A percentile compares a stretch with the other conserved stretches of the same genome.
phyloP scores from a whole-genome alignment of 2,797 vertebrate genomes.

The Valencia hispanica region DNA sequence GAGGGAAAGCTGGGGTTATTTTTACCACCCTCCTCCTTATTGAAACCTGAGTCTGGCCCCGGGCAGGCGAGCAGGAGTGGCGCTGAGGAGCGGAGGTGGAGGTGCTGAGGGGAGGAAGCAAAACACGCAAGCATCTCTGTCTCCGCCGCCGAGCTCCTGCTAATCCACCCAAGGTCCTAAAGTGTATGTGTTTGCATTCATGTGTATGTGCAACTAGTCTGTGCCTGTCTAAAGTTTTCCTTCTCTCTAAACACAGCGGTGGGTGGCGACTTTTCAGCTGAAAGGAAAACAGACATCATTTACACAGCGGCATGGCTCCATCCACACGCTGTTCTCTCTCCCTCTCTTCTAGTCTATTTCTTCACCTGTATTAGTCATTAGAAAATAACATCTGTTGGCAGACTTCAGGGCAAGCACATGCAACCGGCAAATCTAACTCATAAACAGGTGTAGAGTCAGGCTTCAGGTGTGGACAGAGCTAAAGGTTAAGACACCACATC shows the following conservation, averaged over 20 bases:
- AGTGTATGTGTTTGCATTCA: conserved; percentile 60
- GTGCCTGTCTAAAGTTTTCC: conserved; percentile 71
- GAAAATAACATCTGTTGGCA: conserved; percentile 60
- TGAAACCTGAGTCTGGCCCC: conserved; percentile 85
- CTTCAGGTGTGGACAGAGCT: conserved; percentile 67
- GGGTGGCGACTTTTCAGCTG: conserved; percentile 59
- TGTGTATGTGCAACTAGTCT: conserved; percentile 68
- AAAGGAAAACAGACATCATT: conserved; percentile 74
- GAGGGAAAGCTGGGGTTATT: conserved; percentile 75
- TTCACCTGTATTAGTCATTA: conserved; percentile 85
- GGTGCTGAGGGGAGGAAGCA: conserved; percentile 52
- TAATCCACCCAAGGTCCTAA: conserved; percentile 79
- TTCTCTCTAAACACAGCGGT: conserved; percentile 65
- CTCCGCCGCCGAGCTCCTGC: conserved; percentile 72
- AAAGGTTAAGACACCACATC: conserved; percentile 72
- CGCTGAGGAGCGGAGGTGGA: conserved; percentile 61
- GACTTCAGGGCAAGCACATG: conserved; percentile 37
- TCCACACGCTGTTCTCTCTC: conserved; percentile 73
- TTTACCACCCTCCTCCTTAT: conserved; percentile 78
- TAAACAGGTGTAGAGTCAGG: conserved; percentile 43
- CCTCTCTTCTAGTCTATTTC: conserved; percentile 70
- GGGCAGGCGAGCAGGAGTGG: conserved; percentile 82
- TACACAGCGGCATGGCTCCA: conserved; percentile 70
- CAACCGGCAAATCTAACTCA: conserved; percentile 27
- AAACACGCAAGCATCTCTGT: conserved; percentile 71